phyloP scores from a whole-genome alignment of 2,113 vertebrate genomes.

The Oxyruncus cristatus region DNA sequence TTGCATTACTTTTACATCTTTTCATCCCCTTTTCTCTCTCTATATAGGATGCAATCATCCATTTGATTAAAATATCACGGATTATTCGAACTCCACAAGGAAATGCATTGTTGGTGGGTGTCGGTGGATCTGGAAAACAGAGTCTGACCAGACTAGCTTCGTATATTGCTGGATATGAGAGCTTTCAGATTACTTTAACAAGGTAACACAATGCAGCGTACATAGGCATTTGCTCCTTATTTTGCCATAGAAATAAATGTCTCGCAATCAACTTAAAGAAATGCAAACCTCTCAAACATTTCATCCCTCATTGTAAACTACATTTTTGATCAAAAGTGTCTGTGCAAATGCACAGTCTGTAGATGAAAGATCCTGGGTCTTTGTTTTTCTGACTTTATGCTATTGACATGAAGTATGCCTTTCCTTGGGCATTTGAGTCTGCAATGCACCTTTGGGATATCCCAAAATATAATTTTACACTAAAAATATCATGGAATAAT shows the following conservation, averaged over 20 bases:
- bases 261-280: background rate
- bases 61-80: slow-evolving; percentile 83
- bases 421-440: background rate
- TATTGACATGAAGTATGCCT: background rate
- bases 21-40: background rate
- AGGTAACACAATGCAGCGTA: slow-evolving; percentile 59
- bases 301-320: background rate
- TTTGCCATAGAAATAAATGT: background rate
- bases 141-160: slow-evolving; percentile 82
- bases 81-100: slow-evolving; percentile 82
- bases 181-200: slow-evolving; percentile 83
- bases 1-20: background rate
- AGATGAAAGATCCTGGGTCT: background rate
- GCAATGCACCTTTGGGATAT: background rate
- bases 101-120: slow-evolving; percentile 83
- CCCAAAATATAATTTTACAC: background rate
- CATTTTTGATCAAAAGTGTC: background rate
- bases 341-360: background rate
- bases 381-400: background rate
- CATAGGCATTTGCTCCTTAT: background rate
- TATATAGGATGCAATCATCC: slow-evolving; percentile 80
- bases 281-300: background rate
- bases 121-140: slow-evolving; percentile 86
- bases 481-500: background rate
- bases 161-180: slow-evolving; percentile 83